Conservation (phyloP, 2,113 vertebrate genomes). For the Corapipo altera region DNA sequence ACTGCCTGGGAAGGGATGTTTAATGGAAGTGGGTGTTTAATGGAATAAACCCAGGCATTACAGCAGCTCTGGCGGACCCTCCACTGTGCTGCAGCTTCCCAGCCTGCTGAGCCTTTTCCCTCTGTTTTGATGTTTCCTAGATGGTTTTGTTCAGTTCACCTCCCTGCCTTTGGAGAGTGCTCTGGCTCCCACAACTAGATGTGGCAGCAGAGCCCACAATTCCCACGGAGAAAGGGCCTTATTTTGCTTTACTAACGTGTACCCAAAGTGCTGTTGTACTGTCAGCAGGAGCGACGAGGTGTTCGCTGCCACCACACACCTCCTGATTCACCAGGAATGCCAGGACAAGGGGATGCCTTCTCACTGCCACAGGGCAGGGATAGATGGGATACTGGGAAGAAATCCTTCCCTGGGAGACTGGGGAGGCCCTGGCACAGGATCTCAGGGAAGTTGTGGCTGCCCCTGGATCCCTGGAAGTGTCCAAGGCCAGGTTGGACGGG, state of each 20-base stretch:
- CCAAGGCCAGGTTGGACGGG: not conserved
- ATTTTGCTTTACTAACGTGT: not conserved
- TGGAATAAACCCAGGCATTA: not conserved
- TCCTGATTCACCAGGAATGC: not conserved
- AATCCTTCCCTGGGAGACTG: accelerated
- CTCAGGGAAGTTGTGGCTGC: not conserved
- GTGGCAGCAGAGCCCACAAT: not conserved
- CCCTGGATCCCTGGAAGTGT: not conserved
- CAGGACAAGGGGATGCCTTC: not conserved
- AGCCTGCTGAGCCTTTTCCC: not conserved
- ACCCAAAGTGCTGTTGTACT: not conserved
- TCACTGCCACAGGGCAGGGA: not conserved
- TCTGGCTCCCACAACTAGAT: not conserved
- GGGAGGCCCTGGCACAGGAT: not conserved
- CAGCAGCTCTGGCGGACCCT: not conserved
- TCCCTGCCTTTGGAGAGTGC: not conserved
- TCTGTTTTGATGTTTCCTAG: not conserved
- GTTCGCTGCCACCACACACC: not conserved
- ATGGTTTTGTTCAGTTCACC: not conserved
- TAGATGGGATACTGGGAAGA: not conserved
- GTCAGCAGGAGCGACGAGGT: accelerated
- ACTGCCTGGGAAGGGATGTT: not conserved
- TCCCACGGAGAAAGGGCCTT: not conserved
- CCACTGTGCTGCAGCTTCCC: not conserved
- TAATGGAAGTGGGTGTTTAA: not conserved